phyloP scores from a whole-genome alignment of 2,797 vertebrate species.

The Thamnophis elegans region DNA sequence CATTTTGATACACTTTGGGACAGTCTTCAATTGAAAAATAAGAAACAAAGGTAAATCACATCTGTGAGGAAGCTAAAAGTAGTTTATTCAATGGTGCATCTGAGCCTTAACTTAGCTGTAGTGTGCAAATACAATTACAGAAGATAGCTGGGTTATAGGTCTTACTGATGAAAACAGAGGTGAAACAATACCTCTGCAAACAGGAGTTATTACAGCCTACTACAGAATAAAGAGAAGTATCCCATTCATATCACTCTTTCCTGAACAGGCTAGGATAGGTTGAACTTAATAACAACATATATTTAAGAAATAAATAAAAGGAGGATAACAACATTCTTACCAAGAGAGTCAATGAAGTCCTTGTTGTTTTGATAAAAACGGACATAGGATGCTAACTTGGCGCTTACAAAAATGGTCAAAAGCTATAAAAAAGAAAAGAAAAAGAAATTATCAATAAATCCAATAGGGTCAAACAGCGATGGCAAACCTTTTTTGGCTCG shows the following conservation, averaged over 20 bases:
- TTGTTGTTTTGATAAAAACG: slow-evolving; percentile 99
- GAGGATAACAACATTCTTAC: slow-evolving; percentile 76
- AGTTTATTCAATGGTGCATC: neutral
- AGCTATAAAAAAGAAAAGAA: slow-evolving; percentile 72
- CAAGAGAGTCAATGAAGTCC: slow-evolving; percentile 98
- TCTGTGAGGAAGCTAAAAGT: neutral
- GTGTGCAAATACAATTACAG: neutral
- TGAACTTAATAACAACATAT: neutral
- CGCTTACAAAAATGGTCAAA: slow-evolving; percentile 98
- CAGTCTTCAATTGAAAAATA: neutral
- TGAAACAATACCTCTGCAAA: neutral
- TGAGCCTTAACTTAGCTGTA: neutral
- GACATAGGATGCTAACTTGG: slow-evolving; percentile 90
- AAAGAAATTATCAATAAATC: slow-evolving; percentile 47
- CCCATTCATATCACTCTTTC: neutral
- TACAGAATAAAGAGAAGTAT: neutral
- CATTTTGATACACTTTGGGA: neutral
- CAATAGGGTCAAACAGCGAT: neutral
- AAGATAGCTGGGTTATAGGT: neutral
- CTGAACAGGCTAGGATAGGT: neutral
- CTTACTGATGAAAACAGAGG: neutral
- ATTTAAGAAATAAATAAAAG: slow-evolving; percentile 20
- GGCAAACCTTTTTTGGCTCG: no score
- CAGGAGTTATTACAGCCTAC: neutral
- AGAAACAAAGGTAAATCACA: neutral